Base-by-base conservation (phyloP, 53 echinoderm and acorn worm genomes). In the Apostichopus leukothele region DNA sequence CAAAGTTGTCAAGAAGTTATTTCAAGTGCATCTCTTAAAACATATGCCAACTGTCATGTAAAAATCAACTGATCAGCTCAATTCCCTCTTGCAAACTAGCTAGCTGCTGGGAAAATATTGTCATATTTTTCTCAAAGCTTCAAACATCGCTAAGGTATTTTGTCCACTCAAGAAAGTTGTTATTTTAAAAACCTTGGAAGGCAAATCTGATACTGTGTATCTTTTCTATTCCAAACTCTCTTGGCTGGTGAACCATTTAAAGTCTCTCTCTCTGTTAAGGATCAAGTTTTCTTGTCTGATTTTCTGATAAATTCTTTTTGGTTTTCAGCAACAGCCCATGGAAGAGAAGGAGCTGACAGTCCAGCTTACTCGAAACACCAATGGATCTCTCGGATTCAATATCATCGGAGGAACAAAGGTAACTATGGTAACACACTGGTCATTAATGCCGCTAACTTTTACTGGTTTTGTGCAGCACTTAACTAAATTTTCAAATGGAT, bases 321-420 rank as follows among this genome's bases (percentile, higher is more conserved):
- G 2, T 7, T 90, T 53, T 22, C 73, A 77, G 59, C 53, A 23
- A 87, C 90, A 93, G 91, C 93, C 93, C 9, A 78, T 83, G 71
- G 95, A 95, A 75, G 93, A 95, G 91, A 83, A 55, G 7, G 86
- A 84, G 67, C 88, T 98, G 52, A 88, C 92, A 20, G 51, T 96
- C 18, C 88, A 90, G 73, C 92, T 96, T 13, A 79, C 88, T 74
- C 91, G 96, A 25, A 88, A 93, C 52, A 91, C 74, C 18, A 87
- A 94, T 88, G 95, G 95, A 53, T 96, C 94, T 75, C 93, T 98
- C 4, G 98, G 98, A 88, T 94, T 98, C 76, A 98, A 98, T 89
- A 98, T 98, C 61, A 96, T 98, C 55, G 98, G 98, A 75, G 98
- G 98, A 86, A 92, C 88, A 74, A 92, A 93, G 94, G 95, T 95